Evolutionary conservation across 2,888 invertebrate species (phyloP).

Genomic region (Stegana nigrithorax): DNA sequence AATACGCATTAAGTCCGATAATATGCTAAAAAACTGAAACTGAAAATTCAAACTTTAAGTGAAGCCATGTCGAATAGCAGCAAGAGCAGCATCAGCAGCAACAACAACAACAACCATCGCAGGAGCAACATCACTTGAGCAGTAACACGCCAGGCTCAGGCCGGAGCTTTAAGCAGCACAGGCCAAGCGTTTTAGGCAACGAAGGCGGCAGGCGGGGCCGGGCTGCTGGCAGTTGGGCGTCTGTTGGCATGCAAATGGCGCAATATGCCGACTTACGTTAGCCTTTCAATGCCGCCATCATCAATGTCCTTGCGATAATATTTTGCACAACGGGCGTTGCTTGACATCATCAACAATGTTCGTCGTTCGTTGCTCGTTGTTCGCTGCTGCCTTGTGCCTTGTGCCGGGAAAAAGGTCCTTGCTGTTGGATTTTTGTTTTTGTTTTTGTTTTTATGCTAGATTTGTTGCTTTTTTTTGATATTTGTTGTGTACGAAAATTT

Average conservation of each 20-base stretch:
- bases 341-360: neutral
- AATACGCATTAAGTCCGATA: slow-evolving; percentile 13
- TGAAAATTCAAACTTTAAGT: slow-evolving; percentile 4
- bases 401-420: neutral
- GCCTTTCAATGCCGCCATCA: neutral
- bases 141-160: neutral
- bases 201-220: too few species aligned
- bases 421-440: neutral
- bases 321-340: too few species aligned
- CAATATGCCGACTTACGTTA: neutral
- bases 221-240: slow-evolving; percentile 17
- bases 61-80: neutral
- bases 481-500: neutral
- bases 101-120: slow-evolving; percentile 43
- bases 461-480: neutral
- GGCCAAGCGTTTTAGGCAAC: too few species aligned
- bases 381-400: neutral
- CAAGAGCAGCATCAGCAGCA: slow-evolving; percentile 18
- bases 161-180: neutral
- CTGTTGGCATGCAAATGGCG: slow-evolving; percentile 48
- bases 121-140: slow-evolving; percentile 39
- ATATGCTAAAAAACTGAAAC: neutral
- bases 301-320: neutral
- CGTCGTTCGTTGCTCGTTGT: neutral
- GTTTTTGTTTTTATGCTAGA: neutral